Base-by-base conservation (phyloP, 2,797 vertebrate genomes). In the Poeciliopsis gracilis region DNA sequence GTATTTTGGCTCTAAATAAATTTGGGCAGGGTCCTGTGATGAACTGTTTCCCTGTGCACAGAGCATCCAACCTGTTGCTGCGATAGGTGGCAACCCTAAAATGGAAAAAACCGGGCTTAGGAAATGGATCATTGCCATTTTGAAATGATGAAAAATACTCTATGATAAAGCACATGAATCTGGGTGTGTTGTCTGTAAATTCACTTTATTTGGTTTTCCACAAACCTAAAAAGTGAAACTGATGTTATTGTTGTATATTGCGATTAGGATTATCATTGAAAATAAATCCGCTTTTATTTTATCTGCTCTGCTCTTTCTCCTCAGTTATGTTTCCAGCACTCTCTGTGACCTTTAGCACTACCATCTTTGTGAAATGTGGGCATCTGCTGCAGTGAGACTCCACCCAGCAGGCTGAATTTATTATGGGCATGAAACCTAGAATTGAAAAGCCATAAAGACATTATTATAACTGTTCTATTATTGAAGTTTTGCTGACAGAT, bases 301-400 rank as follows among this genome's bases (percentile, higher is more conserved):
- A 15, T 61, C 12, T 57, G 11, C 30, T 61, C 18, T 20, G 61
- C 61, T 36, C 33, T 36, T 36, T 10, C 61, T 23, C 61, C 18
- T 63, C 61, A 33, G 59, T 59, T 13, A 63, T 63, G 33, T 30
- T 63, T 36, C 61, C 61, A 63, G 33, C 30, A 63, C 61, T 20
- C 30, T 61, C 18, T 36, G 16, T 63, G 61, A 63, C 33, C 61
- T 63, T 63, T 63, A 36, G 30, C 61, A 20, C 61, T 63, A 63
- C 36, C 61, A 63, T 63, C 61, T 36, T 63, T 36, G 33, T 63
- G 30, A 63, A 63, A 63, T 36, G 33, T 63, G 61, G 33, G 57
- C n/a, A 10, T 63, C 33, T 63, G 61, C 7, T 63, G 61, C 61
- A 63, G 61, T 36, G 61, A 63, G 59, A 63, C 61, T 63, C 33